These are phyloP conservation scores for Norana najaformis DNA, from an alignment of 2,888 invertebrate genomes.

Conservation along the genomic window DNA sequence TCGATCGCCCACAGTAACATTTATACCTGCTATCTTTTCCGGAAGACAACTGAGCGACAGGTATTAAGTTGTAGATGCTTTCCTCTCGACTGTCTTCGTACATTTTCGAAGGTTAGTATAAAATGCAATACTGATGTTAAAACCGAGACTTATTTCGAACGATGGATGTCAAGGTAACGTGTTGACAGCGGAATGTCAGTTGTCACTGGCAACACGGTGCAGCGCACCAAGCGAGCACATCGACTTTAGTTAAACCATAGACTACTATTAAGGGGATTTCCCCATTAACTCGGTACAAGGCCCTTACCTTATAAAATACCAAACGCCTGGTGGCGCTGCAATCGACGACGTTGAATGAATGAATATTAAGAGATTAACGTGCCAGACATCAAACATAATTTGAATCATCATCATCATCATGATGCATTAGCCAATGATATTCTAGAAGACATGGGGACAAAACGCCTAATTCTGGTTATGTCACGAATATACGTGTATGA, in stretches of 20 bases:
- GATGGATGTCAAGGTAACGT: neutral
- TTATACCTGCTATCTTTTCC: conserved; percentile 52
- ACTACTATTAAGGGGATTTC: neutral
- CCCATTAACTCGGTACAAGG: neutral
- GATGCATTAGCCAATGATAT: too few relatives aligned
- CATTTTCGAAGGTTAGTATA: neutral
- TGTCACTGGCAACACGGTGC: neutral
- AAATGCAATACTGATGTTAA: neutral
- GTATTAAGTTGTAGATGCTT: conserved; percentile 57
- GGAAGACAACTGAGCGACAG: conserved; percentile 48
- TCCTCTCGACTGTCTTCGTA: conserved; percentile 41
- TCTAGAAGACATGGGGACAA: too few relatives aligned
- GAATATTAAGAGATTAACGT: too few relatives aligned
- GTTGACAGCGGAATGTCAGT: neutral
- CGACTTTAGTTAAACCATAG: too few relatives aligned
- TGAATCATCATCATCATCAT: too few relatives aligned
- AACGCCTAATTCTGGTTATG: too few relatives aligned
- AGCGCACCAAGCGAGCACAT: neutral
- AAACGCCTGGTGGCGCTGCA: too few relatives aligned
- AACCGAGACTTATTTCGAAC: neutral
- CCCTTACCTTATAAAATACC: too few relatives aligned
- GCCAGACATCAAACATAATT: too few relatives aligned
- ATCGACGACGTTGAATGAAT: too few relatives aligned
- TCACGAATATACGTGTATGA: too few relatives aligned
- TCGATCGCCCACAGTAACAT: too few relatives aligned